phyloP scores from a whole-genome alignment of 2,113 vertebrate species.

The Pica pica region DNA sequence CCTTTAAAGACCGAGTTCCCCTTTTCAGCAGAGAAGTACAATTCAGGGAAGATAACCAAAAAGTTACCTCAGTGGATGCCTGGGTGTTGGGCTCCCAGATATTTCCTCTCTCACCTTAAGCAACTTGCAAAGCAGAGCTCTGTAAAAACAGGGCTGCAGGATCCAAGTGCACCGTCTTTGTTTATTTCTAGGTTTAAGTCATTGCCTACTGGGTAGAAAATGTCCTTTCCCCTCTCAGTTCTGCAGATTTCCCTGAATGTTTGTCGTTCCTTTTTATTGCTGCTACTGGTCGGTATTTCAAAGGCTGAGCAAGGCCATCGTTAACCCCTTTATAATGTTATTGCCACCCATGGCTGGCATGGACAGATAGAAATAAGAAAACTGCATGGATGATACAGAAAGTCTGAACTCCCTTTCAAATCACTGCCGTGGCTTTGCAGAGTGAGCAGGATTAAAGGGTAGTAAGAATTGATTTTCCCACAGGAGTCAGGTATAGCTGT shows the following conservation, averaged over 20 bases:
- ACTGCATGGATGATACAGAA: not conserved
- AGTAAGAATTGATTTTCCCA: constrained; percentile 46
- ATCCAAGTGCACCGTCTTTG: not conserved
- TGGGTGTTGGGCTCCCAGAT: not conserved
- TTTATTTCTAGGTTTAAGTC: not conserved
- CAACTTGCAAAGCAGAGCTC: not conserved
- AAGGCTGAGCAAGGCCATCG: not conserved
- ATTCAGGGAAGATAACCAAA: not conserved
- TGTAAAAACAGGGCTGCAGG: not conserved
- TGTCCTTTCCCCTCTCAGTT: not conserved
- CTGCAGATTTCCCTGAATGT: not conserved
- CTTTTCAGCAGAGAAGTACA: not conserved
- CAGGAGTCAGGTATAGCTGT: not conserved
- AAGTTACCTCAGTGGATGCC: not conserved
- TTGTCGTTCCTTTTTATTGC: not conserved
- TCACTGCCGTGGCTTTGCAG: not conserved
- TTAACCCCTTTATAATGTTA: not conserved
- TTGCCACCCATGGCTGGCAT: not conserved
- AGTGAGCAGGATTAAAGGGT: constrained; percentile 12
- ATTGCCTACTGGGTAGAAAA: not conserved
- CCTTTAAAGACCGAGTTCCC: not conserved
- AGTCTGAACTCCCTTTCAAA: constrained; percentile 1
- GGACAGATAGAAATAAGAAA: not conserved
- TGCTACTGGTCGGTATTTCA: not conserved
- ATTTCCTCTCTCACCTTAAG: not conserved